Evolutionary conservation across 2,797 vertebrate species (phyloP), one percentile per base, ranked within the genome.

Genomic region (Lophotriccus pileatus): DNA sequence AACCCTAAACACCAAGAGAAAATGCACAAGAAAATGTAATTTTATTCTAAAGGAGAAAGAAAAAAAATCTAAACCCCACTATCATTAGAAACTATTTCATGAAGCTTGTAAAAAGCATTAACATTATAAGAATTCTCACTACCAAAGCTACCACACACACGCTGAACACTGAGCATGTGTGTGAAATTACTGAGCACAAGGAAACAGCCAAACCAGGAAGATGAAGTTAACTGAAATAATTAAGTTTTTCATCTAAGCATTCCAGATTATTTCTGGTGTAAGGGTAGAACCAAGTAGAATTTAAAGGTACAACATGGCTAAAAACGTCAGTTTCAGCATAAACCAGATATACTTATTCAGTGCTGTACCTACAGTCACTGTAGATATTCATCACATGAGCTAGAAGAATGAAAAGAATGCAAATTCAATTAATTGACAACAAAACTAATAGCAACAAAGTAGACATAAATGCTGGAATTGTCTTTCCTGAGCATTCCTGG

Each of bases 241-340:
- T 64, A 73, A 32, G 39, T 22, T 78, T 72, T 81, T 36, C 68
- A 76, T 27, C 64, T 74, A 32, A 41, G 25, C 52, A 64, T 79
- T 92, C 44, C 75, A 76, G 50, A 59, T 9, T 6, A 80, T 72
- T 88, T 84, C 76, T 78, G 9, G 8, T 27, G 7, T 64, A 85
- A 95, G 60, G 47, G 59, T 63, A 36, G n/a, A 91, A 87, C 32
- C 80, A 78, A 85, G 37, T 8, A 7, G 3, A 78, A 89, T 34
- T 73, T 75, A 60, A 83, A 89, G 39, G 32, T 60, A 62, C 30
- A 67, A 75, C 10, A 77, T 2, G 14, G 60, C 43, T 90, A 70
- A 90, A 91, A 93, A 76, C n/a, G 27, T 17, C 70, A 44, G 43
- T 89, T 95, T 93, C 74, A 52, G 23, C 36, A 91, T n/a, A 70